Evolutionary conservation across 1,140 invertebrate species (phyloP), one percentile per base, ranked within the genome.

Genomic region (Eriosoma lanigerum): DNA sequence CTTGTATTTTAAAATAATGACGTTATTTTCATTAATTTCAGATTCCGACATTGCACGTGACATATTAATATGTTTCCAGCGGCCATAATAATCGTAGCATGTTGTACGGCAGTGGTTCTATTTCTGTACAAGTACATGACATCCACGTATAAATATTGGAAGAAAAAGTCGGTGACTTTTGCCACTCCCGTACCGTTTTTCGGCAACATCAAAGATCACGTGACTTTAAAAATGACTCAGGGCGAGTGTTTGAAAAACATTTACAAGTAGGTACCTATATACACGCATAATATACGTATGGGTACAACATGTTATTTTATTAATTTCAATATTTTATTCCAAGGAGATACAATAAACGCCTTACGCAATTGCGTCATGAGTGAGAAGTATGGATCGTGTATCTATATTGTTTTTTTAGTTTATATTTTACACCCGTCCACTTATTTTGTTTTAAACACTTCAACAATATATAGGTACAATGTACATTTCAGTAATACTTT

Each of bases 111-210:
- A 46, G 10, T 46, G 3, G 9, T 10, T 1, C 56, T 68, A 19
- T 46, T 58, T 1, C 32, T 83, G 12, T 87, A 87, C 81, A 72
- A 82, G 13, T 88, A 86, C 81, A 83, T 87, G 13, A 87, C 86
- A 0, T 82, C 85, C 26, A 88, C 85, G 0, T 87, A 86, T 81
- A 83, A 86, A 70, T 88, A 86, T 68, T 89, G 88, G 88, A 81
- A 84, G 56, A 84, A 84, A 6, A 84, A 83, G 9, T 85, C 85
- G 0, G 86, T 89, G 10, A 86, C 86, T 0, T 86, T 82, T 64
- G 85, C 84, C 46, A 84, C 86, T 19, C 88, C 88, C 0, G 85
- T 83, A 0, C 83, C 87, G 5, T 82, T 89, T 2, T 84, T 88
- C 15, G 88, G 88, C 0, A 88, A 88, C 52, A 82, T 84, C 26